Evolutionary conservation across 2,888 invertebrate genomes (phyloP), one percentile per base, ranked within the genome.

Genomic region (Leucania comma): DNA sequence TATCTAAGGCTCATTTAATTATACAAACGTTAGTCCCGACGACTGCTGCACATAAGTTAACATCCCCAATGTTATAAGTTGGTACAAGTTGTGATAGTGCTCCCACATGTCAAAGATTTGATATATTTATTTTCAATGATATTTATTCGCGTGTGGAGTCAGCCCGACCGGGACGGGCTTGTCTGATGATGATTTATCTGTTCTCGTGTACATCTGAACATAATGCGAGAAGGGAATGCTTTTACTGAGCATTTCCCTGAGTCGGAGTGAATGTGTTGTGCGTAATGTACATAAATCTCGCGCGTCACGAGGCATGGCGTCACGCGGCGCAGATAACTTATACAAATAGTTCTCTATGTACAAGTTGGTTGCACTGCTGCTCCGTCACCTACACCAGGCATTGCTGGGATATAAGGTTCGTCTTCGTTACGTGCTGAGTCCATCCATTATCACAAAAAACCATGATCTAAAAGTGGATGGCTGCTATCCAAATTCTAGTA

Each of bases 241-340:
- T 63, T 75, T 54, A 63, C 62, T 46, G 61, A 51, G 64, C 51
- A 61, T 51, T 56, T 32, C 24, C 14, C 10, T 42, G 51, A 62
- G n/a, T 76, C 35, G 24, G 20, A 61, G 71, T 64, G 58, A 75
- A 70, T 75, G 63, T 57, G 62, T 71, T 59, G 62, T 62, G 57
- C 51, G 76, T 70, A 64, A 62, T 65, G 48, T 62, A 66, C 75
- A 71, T 75, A 65, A 76, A 75, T 71, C 57, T 54, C 35, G 46
- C 42, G 60, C 53, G 76, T 75, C 70, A 57, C 53, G 50, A 38
- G 46, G 53, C 68, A 10, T 38, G 38, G 54, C 75, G 75, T 75
- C 70, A 61, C 76, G 42, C 70, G 61, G 62, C 71, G 38, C 60
- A 57, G 42, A 64, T 70, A 70, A 75, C 65, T 65, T 58, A n/a